phyloP scores from a whole-genome alignment of 1,140 invertebrate genomes.

The Leptopilina boulardi region DNA sequence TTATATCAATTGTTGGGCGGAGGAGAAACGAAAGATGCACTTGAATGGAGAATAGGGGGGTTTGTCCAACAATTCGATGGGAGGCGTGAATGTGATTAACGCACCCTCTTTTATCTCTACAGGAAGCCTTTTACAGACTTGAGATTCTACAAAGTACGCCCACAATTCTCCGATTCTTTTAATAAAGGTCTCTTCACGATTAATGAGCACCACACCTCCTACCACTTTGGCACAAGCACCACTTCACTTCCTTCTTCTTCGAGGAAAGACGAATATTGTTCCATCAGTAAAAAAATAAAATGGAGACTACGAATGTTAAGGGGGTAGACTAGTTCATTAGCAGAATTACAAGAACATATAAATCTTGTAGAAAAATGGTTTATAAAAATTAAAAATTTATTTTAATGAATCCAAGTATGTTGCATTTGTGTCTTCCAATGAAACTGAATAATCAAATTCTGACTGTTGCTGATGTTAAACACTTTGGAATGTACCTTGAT shows the following conservation, averaged over 20 bases:
- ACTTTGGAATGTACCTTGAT: too few relatives aligned
- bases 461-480: too few relatives aligned
- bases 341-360: too few relatives aligned
- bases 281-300: too few relatives aligned
- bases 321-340: too few relatives aligned
- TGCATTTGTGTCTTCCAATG: too few relatives aligned
- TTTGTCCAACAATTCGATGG: conserved; percentile 12
- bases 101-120: conserved; percentile 1
- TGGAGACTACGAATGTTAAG: too few relatives aligned
- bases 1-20: conserved; percentile 31
- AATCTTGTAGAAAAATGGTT: too few relatives aligned
- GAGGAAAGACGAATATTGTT: not conserved
- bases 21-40: not conserved
- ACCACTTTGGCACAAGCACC: not conserved
- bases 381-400: too few relatives aligned
- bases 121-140: conserved; percentile 24
- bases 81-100: conserved; percentile 30
- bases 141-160: conserved; percentile 27
- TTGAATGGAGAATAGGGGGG: not conserved
- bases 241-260: not conserved
- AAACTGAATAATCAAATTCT: too few relatives aligned
- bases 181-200: conserved; percentile 18
- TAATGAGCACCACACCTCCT: conserved; percentile 10
- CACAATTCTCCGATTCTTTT: conserved; percentile 14
- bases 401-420: too few relatives aligned